Percentiles rank a stretch among this genome's conserved stretches.
These are phyloP conservation scores for Augochlora pura DNA, from an alignment of 1,140 invertebrate genomes.

Conservation along the genomic window DNA sequence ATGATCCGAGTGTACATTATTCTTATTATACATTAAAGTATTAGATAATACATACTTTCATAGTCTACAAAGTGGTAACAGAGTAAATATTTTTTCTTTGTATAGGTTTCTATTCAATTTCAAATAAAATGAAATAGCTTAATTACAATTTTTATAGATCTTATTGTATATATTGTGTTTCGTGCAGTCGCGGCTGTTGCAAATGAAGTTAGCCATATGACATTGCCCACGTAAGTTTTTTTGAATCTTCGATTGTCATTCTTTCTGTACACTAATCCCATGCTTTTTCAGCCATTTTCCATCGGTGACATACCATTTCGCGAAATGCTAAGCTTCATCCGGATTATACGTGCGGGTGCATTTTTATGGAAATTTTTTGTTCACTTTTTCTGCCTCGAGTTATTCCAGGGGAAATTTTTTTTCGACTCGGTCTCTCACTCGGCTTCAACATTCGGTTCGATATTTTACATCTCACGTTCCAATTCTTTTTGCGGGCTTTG, in stretches of 20 bases:
- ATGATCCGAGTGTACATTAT: no score
- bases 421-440: conserved; percentile 49
- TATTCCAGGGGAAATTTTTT: conserved; percentile 69
- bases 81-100: no score
- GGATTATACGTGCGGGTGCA: conserved; percentile 73
- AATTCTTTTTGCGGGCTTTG: conserved; percentile 59
- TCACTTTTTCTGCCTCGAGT: conserved; percentile 66
- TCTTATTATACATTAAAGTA: no score
- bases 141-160: no score
- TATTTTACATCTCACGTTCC: conserved; percentile 62
- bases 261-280: conserved; percentile 42
- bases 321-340: conserved; percentile 75
- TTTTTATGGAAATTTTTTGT: conserved; percentile 73
- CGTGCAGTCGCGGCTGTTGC: background rate
- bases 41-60: no score
- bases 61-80: no score
- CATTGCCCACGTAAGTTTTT: background rate
- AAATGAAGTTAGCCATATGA: conserved; percentile 7
- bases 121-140: no score
- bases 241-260: conserved; percentile 30
- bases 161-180: no score
- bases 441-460: conserved; percentile 63
- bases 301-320: conserved; percentile 53
- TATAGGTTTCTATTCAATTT: no score
- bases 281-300: conserved; percentile 54